phyloP scores from a whole-genome alignment of 2,888 invertebrate genomes.

The Dryocosmus kuriphilus region DNA sequence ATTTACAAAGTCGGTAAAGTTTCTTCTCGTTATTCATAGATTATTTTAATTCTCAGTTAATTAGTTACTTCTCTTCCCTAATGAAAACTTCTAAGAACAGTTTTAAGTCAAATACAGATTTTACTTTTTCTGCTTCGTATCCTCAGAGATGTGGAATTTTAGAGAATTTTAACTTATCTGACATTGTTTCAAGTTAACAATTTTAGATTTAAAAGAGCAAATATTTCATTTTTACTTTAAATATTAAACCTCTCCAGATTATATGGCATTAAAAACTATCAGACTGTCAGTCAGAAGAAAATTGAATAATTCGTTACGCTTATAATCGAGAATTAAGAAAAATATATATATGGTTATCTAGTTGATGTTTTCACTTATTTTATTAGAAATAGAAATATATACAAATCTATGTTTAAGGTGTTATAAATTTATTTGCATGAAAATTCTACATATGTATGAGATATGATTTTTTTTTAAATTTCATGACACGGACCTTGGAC shows the following conservation, averaged over 20 bases:
- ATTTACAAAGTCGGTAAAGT: slow-evolving; percentile 22
- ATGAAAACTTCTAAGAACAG: not conserved
- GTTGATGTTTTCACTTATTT: not conserved
- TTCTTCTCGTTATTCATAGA: slow-evolving; percentile 3
- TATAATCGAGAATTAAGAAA: not conserved
- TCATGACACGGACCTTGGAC: not conserved
- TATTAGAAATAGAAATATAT: not conserved
- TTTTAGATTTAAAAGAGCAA: not conserved
- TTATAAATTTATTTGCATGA: not conserved
- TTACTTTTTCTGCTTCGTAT: not conserved
- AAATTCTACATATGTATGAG: not conserved
- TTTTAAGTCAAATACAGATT: not conserved
- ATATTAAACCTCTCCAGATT: not conserved
- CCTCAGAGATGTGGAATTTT: not conserved
- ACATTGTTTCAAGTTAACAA: not conserved
- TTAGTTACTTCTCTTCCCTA: not conserved
- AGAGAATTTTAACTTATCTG: not conserved
- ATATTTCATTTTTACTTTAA: not conserved
- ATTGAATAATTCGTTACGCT: not conserved
- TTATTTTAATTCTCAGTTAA: slow-evolving; percentile 19
- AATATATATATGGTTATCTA: not conserved
- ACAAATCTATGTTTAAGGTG: not conserved
- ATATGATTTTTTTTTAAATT: not conserved
- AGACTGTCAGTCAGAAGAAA: not conserved
- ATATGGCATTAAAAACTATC: not conserved